phyloP scores from a whole-genome alignment of 2,113 vertebrate genomes.

The Tragulus kanchil region DNA sequence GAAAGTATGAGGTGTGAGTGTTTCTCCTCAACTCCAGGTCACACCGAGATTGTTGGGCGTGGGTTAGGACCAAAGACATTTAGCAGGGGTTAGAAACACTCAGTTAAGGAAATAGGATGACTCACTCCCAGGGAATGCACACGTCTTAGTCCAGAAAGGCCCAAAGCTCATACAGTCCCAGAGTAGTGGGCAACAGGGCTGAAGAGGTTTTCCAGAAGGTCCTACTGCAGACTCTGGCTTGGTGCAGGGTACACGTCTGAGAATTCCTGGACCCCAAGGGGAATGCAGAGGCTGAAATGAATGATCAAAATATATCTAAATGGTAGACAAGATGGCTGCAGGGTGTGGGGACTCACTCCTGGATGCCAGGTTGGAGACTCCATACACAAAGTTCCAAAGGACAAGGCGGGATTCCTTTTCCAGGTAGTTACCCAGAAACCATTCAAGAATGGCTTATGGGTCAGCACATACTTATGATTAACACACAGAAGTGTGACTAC shows the following conservation, averaged over 20 bases:
- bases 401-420: neutral
- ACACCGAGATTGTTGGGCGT: neutral
- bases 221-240: neutral
- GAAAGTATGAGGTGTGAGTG: neutral
- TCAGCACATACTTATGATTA: neutral
- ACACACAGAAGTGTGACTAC: rapidly evolving
- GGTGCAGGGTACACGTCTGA: neutral
- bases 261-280: neutral
- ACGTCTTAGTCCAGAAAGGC: neutral
- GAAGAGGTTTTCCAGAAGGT: neutral
- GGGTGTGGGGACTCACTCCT: neutral
- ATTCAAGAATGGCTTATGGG: neutral
- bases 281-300: neutral
- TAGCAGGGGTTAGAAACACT: neutral
- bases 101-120: neutral
- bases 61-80: neutral
- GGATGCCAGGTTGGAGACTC: neutral
- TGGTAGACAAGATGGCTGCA: neutral
- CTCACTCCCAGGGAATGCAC: neutral
- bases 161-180: too few relatives aligned
- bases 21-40: neutral
- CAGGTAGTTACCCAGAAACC: neutral
- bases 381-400: neutral
- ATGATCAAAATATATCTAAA: neutral
- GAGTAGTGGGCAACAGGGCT: neutral